A percentile compares a stretch with the other conserved stretches of the same genome.
phyloP scores from a whole-genome alignment of 2,888 invertebrate genomes.

The Nephrotoma appendiculata region DNA sequence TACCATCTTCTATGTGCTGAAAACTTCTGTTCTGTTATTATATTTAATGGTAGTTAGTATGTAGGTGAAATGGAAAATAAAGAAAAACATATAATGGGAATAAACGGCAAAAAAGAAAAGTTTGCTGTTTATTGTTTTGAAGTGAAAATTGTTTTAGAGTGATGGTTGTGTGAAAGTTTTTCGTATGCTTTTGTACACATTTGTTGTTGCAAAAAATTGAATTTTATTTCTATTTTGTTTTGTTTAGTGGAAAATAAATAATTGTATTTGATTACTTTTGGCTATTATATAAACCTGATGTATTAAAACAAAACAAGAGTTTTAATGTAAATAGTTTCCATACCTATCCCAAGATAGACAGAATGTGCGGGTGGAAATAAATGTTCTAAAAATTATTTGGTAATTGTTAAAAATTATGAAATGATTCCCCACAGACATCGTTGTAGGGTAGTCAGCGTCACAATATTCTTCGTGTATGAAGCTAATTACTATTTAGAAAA shows the following conservation, averaged over 20 bases:
- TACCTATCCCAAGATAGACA: background rate
- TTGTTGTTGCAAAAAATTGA: background rate
- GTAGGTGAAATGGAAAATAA: background rate
- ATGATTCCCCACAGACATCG: too few species aligned
- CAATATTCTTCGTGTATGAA: too few species aligned
- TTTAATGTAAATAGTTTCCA: background rate
- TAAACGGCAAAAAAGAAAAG: background rate
- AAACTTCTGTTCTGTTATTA: background rate
- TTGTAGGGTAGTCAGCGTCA: too few species aligned
- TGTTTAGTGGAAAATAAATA: background rate
- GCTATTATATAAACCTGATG: background rate
- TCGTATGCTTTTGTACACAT: background rate
- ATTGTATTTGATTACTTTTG: background rate
- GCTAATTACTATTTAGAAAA: too few species aligned
- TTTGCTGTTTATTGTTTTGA: background rate
- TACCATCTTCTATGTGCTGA: background rate
- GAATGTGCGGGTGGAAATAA: too few species aligned
- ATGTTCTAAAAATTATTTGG: too few species aligned
- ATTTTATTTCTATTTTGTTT: background rate
- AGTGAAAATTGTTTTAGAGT: background rate
- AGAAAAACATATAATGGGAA: background rate
- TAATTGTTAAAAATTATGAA: too few species aligned
- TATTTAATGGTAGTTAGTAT: background rate
- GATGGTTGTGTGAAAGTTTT: background rate
- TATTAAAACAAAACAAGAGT: background rate